Base-by-base conservation (phyloP, 1,140 invertebrate genomes). In the Trypoxylus dichotomus region DNA sequence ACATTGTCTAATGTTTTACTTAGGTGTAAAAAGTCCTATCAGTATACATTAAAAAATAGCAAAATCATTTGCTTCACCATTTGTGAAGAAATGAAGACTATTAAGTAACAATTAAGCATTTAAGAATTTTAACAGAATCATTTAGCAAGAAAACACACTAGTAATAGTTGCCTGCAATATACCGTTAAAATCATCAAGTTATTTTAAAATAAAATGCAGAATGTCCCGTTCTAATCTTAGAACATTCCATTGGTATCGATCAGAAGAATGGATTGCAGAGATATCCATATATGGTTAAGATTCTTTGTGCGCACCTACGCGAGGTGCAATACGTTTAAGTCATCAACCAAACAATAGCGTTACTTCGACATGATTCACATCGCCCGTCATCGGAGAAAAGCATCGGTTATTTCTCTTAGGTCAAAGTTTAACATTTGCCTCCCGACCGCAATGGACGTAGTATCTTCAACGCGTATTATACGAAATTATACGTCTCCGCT, bases 381-480 rank as follows among this genome's bases (percentile, higher is more conserved):
- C 60, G 24, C 60, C 3, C 5, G 15, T 13, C 13, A 37, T 37
- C 32, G 32, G 10, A 5, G 32, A 29, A 25, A 68, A 10, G n/a
- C 47, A 54, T 19, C 13, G 47, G 47, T 54, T 54, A n/a, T 54
- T 54, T 54, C 60, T 24, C 21, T 68, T 68, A 68, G 60, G 47
- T 68, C 24, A 68, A 68, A 24, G 21, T 68, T 68, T 68, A 68
- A 68, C 24, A 68, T 68, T 24, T 68, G 15, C 21, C 47, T 58
- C 47, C 2, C 47, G 24, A 29, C 10, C 60, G 19, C 19, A 47
- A 11, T 8, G 13, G 43, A 47, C 3, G 3, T 47, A 19, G 47
- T 15, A 54, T 54, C 47, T 54, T 54, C 15, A 54, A 54, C 32
- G 32, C 32, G 10, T 37, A 58, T 58, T 58, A 58, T 11, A 68